Conservation (phyloP, 2,888 invertebrate species). For the Drosophila mimica region DNA sequence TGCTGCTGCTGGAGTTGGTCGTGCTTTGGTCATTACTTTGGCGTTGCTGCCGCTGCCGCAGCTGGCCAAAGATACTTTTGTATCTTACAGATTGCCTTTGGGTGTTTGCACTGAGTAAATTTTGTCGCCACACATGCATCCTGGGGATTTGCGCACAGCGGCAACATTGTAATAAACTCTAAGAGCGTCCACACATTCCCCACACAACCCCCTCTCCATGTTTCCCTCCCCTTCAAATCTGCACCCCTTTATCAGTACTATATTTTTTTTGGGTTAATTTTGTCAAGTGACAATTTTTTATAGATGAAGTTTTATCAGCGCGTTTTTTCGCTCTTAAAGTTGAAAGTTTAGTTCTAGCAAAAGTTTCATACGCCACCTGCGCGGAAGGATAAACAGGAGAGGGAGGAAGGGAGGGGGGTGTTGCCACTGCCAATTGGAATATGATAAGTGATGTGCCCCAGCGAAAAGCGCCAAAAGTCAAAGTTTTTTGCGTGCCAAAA, state of each 20-base stretch:
- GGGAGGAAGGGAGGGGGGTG: background rate
- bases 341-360: conserved; percentile 40
- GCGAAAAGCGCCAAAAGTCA: conserved; percentile 30
- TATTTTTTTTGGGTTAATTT: conserved; percentile 32
- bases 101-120: conserved; percentile 67
- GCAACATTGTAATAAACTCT: conserved; percentile 54
- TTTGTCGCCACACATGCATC: conserved; percentile 46
- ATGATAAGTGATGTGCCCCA: conserved; percentile 68
- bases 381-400: background rate
- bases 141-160: conserved; percentile 43
- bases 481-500: conserved; percentile 60
- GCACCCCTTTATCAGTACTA: background rate
- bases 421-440: conserved; percentile 53
- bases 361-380: conserved; percentile 37
- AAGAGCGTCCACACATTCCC: background rate
- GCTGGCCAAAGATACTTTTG: conserved; percentile 61
- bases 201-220: background rate
- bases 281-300: conserved; percentile 48
- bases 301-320: conserved; percentile 31
- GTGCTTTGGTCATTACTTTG: conserved; percentile 81
- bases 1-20: conserved; percentile 46
- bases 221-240: background rate
- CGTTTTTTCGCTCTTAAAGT: conserved; percentile 44
- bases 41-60: conserved; percentile 64
- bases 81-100: conserved; percentile 67